These are phyloP conservation scores for Atopsyche davidsoni DNA, from an alignment of 1,140 invertebrate genomes.

Conservation along the genomic window DNA sequence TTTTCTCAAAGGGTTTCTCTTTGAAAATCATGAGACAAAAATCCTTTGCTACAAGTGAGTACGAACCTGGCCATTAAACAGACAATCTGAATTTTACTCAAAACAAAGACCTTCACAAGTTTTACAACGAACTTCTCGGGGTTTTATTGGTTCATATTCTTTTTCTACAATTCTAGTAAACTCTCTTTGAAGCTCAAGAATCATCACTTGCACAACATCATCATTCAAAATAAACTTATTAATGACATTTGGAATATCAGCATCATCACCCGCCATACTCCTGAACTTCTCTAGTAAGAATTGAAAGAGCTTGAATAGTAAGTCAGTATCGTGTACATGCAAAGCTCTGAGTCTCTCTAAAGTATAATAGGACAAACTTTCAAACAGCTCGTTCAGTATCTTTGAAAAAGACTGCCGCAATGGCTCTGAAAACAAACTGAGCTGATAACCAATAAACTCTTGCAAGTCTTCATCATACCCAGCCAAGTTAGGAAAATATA, in stretches of 20 bases:
- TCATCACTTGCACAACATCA: too few relatives aligned
- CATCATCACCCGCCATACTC: background rate
- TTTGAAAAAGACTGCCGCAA: background rate
- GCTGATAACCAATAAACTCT: background rate
- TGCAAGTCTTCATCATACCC: conserved; percentile 6
- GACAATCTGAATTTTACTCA: too few relatives aligned
- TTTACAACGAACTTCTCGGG: too few relatives aligned
- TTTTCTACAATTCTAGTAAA: too few relatives aligned
- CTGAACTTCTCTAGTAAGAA: conserved; percentile 8
- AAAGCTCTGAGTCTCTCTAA: background rate
- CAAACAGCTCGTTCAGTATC: background rate
- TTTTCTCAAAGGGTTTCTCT: too few relatives aligned
- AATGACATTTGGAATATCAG: conserved; percentile 1
- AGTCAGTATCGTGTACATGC: conserved; percentile 6
- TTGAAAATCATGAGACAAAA: too few relatives aligned
- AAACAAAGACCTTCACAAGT: too few relatives aligned
- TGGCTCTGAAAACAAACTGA: background rate
- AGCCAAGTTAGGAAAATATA: background rate
- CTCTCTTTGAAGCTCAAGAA: too few relatives aligned
- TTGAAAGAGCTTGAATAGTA: conserved; percentile 4
- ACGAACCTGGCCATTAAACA: too few relatives aligned
- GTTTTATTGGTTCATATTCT: too few relatives aligned
- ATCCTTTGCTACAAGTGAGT: too few relatives aligned
- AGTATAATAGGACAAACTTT: background rate
- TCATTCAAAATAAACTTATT: conserved; percentile 6